Base-by-base conservation (phyloP, 2,797 vertebrate genomes). In the Xyrichtys novacula region DNA sequence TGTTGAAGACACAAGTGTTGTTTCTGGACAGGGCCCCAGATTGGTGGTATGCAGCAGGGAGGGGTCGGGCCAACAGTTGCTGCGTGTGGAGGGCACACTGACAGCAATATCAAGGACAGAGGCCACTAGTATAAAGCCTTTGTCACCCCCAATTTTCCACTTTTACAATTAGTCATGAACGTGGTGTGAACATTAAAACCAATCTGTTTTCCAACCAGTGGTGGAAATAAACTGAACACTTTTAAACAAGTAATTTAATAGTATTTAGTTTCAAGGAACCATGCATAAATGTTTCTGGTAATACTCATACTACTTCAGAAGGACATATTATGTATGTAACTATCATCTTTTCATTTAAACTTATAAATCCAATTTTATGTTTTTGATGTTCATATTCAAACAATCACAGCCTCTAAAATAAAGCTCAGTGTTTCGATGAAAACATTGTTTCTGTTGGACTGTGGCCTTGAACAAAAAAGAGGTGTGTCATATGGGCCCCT, bases 91-190 rank as follows among this genome's bases (percentile, higher is more conserved):
- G 89, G 85, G 71, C 88, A 91, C 74, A 83, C 76, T 86, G 84
- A 87, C 85, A 87, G 83, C 68, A 65, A 54, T 85, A 91, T 91
- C 80, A 89, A 91, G 90, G 89, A 86, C 86, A 85, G 71, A 86
- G 84, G 77, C 65, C 74, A 82, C 76, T 28, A 28, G 69, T 71
- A 59, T 78, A 50, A 82, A 78, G 53, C 73, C 59, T 74, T 79
- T 71, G 73, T 76, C 78, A 73, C 66, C 52, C 42, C 74, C 20
- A 65, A 74, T 77, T 74, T n/a, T 72, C 48, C 47, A 61, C 60
- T 40, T 74, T 71, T 49, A 74, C 43, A 17, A 44, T 59, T n/a
- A n/a, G 64, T 48, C 49, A 58, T 50, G 57, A 43, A 52, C 43
- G 56, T n/a, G 36, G 12, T 28, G 20, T 7, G 29, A 17, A 25